These are phyloP conservation scores for Tricholauxania praeusta DNA, from an alignment of 2,888 invertebrate genomes.

Conservation along the genomic window DNA sequence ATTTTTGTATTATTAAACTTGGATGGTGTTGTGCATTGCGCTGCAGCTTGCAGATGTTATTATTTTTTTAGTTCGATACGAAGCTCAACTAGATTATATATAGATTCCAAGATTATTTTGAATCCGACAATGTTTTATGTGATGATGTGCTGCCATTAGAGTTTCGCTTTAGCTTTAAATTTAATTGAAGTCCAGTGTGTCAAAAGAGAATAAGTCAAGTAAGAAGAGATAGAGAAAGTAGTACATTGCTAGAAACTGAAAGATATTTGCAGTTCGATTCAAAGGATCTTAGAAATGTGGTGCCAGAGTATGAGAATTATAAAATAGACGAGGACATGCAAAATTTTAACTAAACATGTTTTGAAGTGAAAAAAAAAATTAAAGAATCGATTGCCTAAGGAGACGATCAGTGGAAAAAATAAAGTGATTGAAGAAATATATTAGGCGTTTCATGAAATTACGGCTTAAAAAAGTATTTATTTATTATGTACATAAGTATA, in stretches of 20 bases:
- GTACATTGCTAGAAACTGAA: neutral
- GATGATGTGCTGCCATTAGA: constrained; percentile 26
- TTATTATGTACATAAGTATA: too few species aligned
- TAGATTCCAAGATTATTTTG: neutral
- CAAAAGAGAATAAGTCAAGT: neutral
- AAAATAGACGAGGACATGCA: too few species aligned
- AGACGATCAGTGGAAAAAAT: too few species aligned
- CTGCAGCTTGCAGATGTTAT: neutral
- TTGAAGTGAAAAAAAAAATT: too few species aligned
- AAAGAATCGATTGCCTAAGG: too few species aligned
- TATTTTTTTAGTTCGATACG: neutral
- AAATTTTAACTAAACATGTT: too few species aligned
- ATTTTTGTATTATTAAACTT: neutral
- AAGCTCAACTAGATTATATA: constrained; percentile 11
- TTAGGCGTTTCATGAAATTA: too few species aligned
- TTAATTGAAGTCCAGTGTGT: constrained; percentile 17
- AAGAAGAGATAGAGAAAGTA: neutral
- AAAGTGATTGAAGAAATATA: too few species aligned
- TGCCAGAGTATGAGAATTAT: too few species aligned
- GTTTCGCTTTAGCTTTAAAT: constrained; percentile 6
- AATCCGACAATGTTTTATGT: constrained; percentile 3
- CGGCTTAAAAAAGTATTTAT: too few species aligned
- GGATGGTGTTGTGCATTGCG: constrained; percentile 18
- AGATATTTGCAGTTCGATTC: too few species aligned
- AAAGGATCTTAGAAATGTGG: too few species aligned